A percentile compares a stretch with the other conserved stretches of the same genome.
phyloP scores from a whole-genome alignment of 2,797 vertebrate genomes.

The Oryzias sinensis region DNA sequence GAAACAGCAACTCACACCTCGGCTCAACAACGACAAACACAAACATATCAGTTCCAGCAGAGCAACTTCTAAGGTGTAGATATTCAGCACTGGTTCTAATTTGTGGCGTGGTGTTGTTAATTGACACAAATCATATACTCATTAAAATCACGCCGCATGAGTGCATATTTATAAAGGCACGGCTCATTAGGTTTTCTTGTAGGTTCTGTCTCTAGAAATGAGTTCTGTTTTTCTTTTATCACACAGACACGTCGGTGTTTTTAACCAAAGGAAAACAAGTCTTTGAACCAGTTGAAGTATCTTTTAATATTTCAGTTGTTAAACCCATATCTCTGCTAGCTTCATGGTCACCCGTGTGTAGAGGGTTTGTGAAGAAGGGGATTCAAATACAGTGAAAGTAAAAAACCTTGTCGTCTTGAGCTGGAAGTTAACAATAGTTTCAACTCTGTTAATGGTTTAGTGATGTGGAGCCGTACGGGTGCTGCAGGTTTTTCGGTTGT shows the following conservation, averaged over 20 bases:
- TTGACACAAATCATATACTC: constrained; percentile 5
- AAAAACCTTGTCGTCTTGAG: too few species aligned
- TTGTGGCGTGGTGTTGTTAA: constrained; percentile 4
- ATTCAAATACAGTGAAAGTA: too few species aligned
- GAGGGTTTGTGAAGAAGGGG: background rate
- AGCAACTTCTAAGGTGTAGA: constrained; percentile 1
- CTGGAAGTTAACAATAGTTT: too few species aligned
- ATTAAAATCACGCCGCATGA: background rate
- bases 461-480: too few species aligned
- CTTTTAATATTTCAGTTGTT: background rate
- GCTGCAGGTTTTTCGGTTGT: too few species aligned
- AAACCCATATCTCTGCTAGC: background rate
- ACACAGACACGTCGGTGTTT: constrained; percentile 3
- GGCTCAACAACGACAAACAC: background rate
- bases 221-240: background rate
- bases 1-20: constrained; percentile 10
- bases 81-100: constrained; percentile 9
- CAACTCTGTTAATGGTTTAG: too few species aligned
- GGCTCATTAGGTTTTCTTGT: constrained; percentile 10
- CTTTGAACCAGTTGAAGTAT: background rate
- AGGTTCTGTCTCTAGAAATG: background rate
- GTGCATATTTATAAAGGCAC: constrained; percentile 9
- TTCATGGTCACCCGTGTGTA: too few species aligned
- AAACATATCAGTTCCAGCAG: background rate
- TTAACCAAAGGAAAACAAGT: constrained; percentile 5